Evolutionary conservation across 1,140 invertebrate species (phyloP).

Genomic region (Magallana angulata): DNA sequence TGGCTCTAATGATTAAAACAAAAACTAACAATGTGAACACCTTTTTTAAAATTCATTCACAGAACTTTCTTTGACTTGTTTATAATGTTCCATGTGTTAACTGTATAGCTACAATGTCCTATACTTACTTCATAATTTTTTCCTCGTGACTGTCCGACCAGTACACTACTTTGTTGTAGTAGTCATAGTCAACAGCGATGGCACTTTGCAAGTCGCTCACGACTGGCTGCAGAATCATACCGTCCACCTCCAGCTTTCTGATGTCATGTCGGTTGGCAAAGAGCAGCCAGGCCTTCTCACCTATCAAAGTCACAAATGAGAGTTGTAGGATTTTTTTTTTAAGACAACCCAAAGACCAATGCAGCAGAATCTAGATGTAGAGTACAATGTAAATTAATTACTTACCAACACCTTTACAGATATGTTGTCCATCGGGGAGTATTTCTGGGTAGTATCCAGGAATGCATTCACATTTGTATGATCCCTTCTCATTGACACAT

Average conservation of each 20-base stretch:
- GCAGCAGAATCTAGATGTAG: not conserved
- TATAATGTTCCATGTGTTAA: no score
- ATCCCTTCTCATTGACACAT: conserved; percentile 92
- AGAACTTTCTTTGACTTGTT: no score
- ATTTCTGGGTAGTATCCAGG: conserved; percentile 92
- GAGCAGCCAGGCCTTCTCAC: conserved; percentile 68
- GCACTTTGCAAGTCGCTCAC: conserved; percentile 79
- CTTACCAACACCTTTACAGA: conserved; percentile 86
- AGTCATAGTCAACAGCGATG: conserved; percentile 81
- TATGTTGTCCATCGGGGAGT: conserved; percentile 78
- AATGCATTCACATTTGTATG: conserved; percentile 94
- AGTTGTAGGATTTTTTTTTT: not conserved
- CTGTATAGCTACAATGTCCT: no score
- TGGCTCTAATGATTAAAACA: not conserved
- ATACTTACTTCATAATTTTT: conserved; percentile 87
- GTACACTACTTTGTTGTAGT: conserved; percentile 93
- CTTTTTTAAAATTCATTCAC: no score
- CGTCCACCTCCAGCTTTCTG: conserved; percentile 65
- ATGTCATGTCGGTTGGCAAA: conserved; percentile 75
- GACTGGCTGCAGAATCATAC: conserved; percentile 63
- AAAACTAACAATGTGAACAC: no score
- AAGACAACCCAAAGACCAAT: not conserved
- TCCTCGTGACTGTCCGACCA: conserved; percentile 96
- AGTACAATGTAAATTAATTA: not conserved
- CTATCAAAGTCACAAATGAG: conserved; percentile 53